Conservation (phyloP, 2,888 invertebrate genomes). For the Hofmannophila pseudospretella region DNA sequence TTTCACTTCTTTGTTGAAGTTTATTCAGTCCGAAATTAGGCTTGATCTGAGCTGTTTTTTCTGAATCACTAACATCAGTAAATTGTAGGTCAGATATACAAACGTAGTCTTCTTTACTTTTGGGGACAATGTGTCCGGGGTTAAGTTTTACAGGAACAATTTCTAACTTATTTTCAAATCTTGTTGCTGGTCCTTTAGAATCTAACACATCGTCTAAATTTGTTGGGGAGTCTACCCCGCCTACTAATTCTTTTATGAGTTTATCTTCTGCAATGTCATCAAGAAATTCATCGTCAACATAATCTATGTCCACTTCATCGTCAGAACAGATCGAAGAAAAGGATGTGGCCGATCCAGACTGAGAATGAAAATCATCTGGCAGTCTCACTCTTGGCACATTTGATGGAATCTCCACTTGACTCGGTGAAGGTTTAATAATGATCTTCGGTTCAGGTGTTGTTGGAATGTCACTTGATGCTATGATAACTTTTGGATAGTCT, state of each 20-base stretch:
- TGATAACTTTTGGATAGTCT: constrained; percentile 68
- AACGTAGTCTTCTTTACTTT: constrained; percentile 55
- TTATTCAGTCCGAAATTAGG: constrained; percentile 64
- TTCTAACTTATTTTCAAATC: constrained; percentile 60
- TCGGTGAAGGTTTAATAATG: constrained; percentile 78
- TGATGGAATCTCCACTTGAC: constrained; percentile 44
- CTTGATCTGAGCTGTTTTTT: constrained; percentile 66
- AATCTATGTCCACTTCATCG: constrained; percentile 50
- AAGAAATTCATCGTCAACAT: constrained; percentile 38
- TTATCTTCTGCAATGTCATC: constrained; percentile 62
- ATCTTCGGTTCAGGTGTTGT: constrained; percentile 76
- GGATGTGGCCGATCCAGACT: constrained; percentile 49
- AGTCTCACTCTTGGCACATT: constrained; percentile 72
- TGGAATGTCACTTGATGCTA: constrained; percentile 66
- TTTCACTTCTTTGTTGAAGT: constrained; percentile 61
- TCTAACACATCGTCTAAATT: constrained; percentile 52
- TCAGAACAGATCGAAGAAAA: constrained; percentile 62
- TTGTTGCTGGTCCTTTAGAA: constrained; percentile 63
- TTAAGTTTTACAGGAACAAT: constrained; percentile 67
- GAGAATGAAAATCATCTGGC: constrained; percentile 65
- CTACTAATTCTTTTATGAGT: constrained; percentile 63
- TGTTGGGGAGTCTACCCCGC: constrained; percentile 63
- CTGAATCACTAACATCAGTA: constrained; percentile 49
- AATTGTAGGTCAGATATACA: constrained; percentile 58
- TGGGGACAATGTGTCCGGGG: constrained; percentile 36